These are phyloP conservation scores for Trilocha varians DNA, from an alignment of 2,888 invertebrate species.

Conservation along the genomic window DNA sequence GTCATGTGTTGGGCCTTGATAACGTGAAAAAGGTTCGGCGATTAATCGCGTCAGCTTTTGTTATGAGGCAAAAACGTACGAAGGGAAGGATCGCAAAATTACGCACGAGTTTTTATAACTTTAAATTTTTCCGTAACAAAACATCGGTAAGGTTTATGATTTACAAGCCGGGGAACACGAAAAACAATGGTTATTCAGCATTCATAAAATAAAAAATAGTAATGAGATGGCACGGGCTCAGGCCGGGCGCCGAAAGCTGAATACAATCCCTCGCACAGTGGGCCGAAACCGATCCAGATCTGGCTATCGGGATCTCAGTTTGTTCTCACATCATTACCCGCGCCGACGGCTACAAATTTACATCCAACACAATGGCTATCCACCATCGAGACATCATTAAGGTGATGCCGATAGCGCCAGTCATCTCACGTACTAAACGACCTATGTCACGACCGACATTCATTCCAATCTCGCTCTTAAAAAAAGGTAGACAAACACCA, in stretches of 20 bases:
- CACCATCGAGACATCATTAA: conserved; percentile 74
- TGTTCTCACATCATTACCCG: conserved; percentile 75
- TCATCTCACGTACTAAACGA: conserved; percentile 34
- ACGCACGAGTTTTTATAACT: not conserved
- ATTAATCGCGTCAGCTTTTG: conserved; percentile 15
- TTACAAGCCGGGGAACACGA: conserved; percentile 39
- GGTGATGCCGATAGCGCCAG: conserved; percentile 74
- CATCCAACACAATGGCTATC: conserved; percentile 74
- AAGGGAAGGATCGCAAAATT: conserved; percentile 3
- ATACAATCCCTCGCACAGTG: conserved; percentile 55
- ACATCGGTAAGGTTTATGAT: conserved; percentile 27
- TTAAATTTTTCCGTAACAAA: conserved; percentile 1
- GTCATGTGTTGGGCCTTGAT: conserved; percentile 21
- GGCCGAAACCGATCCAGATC: conserved; percentile 64
- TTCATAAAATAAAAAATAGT: conserved; percentile 38
- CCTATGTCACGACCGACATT: conserved; percentile 22
- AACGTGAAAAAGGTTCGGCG: conserved; percentile 10
- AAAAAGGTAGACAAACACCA: conserved; percentile 17
- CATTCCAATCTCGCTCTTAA: conserved; percentile 35
- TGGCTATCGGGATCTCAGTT: conserved; percentile 70
- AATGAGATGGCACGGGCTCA: conserved; percentile 33
- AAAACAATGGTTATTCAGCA: conserved; percentile 41
- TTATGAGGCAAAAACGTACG: conserved; percentile 14
- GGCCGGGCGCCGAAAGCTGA: conserved; percentile 46
- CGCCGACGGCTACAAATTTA: conserved; percentile 74